Conservation (phyloP, 2,888 invertebrate genomes). For the Nemotelus nigrinus region DNA sequence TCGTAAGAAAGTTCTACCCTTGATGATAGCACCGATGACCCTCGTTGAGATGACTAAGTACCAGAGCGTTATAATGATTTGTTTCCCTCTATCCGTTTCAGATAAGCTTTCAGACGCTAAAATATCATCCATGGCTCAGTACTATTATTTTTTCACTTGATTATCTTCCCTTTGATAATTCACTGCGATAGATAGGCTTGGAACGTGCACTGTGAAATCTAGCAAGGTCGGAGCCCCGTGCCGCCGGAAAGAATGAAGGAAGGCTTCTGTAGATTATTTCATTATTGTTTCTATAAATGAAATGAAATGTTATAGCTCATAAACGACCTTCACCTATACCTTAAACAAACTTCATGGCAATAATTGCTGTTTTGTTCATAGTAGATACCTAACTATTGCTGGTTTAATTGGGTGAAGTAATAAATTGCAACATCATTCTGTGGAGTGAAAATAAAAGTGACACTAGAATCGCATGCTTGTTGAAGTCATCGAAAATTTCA, state of each 20-base stretch:
- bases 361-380: too few species aligned
- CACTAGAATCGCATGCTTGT: neutral
- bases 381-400: too few species aligned
- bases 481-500: neutral
- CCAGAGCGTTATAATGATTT: neutral
- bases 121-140: neutral
- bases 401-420: neutral
- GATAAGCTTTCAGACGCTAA: neutral
- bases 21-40: neutral
- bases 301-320: neutral
- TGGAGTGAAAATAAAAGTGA: neutral
- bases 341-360: too few species aligned
- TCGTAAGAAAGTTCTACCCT: neutral
- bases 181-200: neutral
- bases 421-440: neutral
- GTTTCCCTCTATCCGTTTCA: neutral
- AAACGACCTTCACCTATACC: slow-evolving; percentile 7
- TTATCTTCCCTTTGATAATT: neutral
- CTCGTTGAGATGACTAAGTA: neutral
- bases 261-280: neutral
- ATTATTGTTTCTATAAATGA: neutral
- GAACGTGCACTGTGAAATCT: neutral
- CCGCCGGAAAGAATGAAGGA: neutral
- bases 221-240: neutral
- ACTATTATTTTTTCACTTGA: neutral